Evolutionary conservation across 2,888 invertebrate genomes (phyloP), one percentile per base, ranked within the genome.

Genomic region (Noctuana brunneofusca): DNA sequence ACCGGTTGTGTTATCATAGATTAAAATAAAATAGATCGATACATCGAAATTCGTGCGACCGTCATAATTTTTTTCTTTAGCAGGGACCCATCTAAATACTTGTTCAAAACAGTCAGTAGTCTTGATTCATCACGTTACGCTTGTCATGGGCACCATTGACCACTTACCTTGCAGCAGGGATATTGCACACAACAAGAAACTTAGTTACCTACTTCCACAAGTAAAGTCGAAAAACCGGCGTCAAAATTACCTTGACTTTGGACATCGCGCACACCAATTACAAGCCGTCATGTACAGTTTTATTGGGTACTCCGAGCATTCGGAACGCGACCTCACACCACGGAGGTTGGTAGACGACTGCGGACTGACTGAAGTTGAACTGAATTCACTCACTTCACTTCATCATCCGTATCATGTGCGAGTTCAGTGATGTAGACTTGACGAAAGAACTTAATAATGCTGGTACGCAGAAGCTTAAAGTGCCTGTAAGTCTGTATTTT

Each of bases 161-260:
- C 16, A 58, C 58, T 58, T 58, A 58, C 50, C 49, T 50, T 4
- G 8, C 38, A 12, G 35, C 12, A 4, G 16, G 3, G 24, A 24
- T 20, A 24, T 53, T 20, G 14, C 43, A 27, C 55, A 62, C 49
- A 55, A 30, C 65, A 75, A 73, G 1, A 24, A 22, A 32, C 3
- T 35, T 8, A 12, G 12, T 35, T n/a, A 35, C 8, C 3, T 35
- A 79, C 20, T 27, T 41, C 8, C 46, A 41, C 30, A 62, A 14
- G 27, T 30, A 49, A 56, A 35, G 50, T 56, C 55, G 38, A 49
- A 58, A 63, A 56, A 12, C 12, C 60, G 27, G 27, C 63, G 50
- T 55, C 49, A 63, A 56, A 56, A 68, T 83, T 85, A 86, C 86
- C 86, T 86, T 86, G 82, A 85, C 75, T 84, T 85, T 86, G 71